Evolutionary conservation across 2,888 invertebrate genomes (phyloP).

Genomic region (Apoderus coryli): DNA sequence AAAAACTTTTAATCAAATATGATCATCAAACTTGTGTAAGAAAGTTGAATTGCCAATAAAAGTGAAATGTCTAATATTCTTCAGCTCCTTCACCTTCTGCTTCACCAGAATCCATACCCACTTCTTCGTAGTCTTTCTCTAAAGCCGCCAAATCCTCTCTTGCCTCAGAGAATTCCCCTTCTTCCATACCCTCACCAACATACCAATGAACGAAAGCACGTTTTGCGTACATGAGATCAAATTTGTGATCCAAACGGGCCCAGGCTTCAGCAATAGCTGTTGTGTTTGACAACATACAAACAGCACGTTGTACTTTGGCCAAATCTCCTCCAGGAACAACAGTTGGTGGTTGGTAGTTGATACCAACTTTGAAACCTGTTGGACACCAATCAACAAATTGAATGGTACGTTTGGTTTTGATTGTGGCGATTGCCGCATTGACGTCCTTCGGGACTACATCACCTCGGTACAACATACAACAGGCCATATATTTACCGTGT

Average conservation of each 20-base stretch:
- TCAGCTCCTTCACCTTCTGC: conserved; percentile 69
- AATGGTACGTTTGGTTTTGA: conserved; percentile 88
- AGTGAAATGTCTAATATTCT: conserved; percentile 45
- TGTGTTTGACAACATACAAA: no score
- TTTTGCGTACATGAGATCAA: conserved; percentile 94
- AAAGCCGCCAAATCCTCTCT: conserved; percentile 69
- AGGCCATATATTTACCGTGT: conserved; percentile 90
- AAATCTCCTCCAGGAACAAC: conserved; percentile 94
- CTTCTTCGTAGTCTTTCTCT: conserved; percentile 80
- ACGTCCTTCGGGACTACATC: conserved; percentile 85
- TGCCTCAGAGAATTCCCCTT: conserved; percentile 76
- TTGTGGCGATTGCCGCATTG: conserved; percentile 88
- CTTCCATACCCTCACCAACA: conserved; percentile 78
- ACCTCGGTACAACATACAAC: conserved; percentile 71
- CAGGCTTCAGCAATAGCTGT: conserved; percentile 95
- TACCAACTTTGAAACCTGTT: no score
- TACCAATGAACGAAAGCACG: conserved; percentile 96
- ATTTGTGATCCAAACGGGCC: conserved; percentile 92
- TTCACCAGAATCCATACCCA: conserved; percentile 75
- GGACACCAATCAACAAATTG: conserved; percentile 89
- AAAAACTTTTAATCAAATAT: not conserved
- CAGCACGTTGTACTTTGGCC: conserved; percentile 90
- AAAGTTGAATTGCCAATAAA: no score
- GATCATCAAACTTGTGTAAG: not conserved
- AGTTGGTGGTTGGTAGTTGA: no score